Base-by-base conservation (phyloP, 1,140 invertebrate genomes). In the Neoseiulus cucumeris region DNA sequence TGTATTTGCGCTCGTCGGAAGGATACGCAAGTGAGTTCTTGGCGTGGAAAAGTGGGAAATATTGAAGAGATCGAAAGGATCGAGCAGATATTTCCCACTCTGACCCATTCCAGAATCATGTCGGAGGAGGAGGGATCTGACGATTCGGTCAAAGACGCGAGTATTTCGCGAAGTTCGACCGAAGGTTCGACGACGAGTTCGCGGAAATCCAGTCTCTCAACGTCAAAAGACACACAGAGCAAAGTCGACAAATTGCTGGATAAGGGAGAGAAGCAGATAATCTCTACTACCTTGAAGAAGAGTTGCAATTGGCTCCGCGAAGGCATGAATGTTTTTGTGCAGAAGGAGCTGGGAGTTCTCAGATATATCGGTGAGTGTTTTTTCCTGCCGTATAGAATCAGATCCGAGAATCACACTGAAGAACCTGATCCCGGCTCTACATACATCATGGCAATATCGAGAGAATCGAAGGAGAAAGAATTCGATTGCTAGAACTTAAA, bases 1-100 rank as follows among this genome's bases (percentile, higher is more conserved):
- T 4, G 73, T 79, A 0, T 79, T 79, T 73, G 77, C 77, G 17
- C 75, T 76, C 7, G 68, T 72, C 17, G 74, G 73, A 33, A 73
- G 76, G 64, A 69, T 79, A 29, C 73, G 75, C 68, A 77, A 74
- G 77, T 79, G 72, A 72, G 74, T 72, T 12, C 20, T 18, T 18
- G n/a, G n/a, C n/a, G 7, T 28, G 42, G n/a, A n/a, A n/a, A n/a
- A n/a, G n/a, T n/a, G 51, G 51, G 9, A 9, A 59, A 20, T 28
- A 20, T 20, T 59, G 18, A 9, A 18, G 14, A 59, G 7, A 20
- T 20, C 7, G 7, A 59, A 59, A 59, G 18, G 18, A 9, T 9
- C 33, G 33, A 9, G 33, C 4, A 39, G 4, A 39, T 39, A 39
- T 39, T 39, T 39, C 33, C 9, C 4, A 6, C 9, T 39, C 9